Base-by-base conservation (phyloP, 92 coral and sea anemone species). In the Phenganax stokvisi region DNA sequence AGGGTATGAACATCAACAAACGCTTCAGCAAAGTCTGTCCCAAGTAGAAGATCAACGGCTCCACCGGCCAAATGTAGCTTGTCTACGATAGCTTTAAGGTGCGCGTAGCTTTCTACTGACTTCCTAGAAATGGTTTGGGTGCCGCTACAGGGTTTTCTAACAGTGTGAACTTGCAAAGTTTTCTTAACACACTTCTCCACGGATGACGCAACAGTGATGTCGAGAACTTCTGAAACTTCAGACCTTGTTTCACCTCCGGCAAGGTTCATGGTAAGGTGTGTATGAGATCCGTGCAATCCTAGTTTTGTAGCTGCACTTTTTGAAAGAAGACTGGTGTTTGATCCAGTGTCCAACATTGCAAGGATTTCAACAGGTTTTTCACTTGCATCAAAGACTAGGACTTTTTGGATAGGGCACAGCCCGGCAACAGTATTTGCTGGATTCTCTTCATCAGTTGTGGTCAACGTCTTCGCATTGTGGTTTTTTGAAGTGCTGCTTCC, bases 341-440 rank as follows among this genome's bases (percentile, higher is more conserved):
- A 86, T 29, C 86, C 80, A 54, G 80, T 87, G 81, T 87, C 90
- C 30, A 87, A 56, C 90, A 89, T 85, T 37, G 96, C 89, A 59
- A 82, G 89, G 17, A 85, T 10, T n/a, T 91, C 90, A 30, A 59
- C 57, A 54, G 83, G 80, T 51, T 68, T 83, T 59, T 88, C 90
- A 28, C 75, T 77, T 53, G 10, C 27, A 69, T 86, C 87, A 61
- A 68, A 60, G 30, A 86, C 25, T 72, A 74, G 71, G 58, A 87
- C 68, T 51, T 87, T 87, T 78, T 89, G 92, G 1, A 87, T 86
- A 30, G 92, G 89, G 85, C 93, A 85, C 70, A 87, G 67, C 17
- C 88, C 88, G 1, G 87, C 56, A 31, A 74, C 81, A 56, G 67
- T 68, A 51, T 47, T 71, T 17, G 57, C 67, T 74, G 7, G 13